Conservation (phyloP, 2,888 invertebrate species). For the Blastobasis adustella region DNA sequence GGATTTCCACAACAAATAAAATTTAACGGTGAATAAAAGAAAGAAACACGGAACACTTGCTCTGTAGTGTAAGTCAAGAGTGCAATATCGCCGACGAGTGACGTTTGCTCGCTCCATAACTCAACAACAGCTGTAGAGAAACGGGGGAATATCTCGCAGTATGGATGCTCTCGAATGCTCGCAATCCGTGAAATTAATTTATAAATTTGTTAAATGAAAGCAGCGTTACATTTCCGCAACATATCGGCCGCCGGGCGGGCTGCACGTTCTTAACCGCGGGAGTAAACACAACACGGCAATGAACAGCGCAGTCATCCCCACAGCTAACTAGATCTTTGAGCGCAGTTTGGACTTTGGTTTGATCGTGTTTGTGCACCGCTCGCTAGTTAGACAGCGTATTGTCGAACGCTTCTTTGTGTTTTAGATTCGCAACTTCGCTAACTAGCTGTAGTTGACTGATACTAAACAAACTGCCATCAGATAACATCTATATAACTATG, state of each 20-base stretch:
- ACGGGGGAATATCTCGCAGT: neutral
- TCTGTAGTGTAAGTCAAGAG: constrained; percentile 14
- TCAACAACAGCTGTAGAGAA: constrained; percentile 15
- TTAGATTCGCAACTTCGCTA: constrained; percentile 54
- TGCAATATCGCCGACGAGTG: constrained; percentile 22
- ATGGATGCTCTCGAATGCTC: neutral
- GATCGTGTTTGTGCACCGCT: constrained; percentile 57
- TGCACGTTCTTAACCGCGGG: constrained; percentile 26
- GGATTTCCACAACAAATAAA: neutral
- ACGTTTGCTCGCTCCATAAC: constrained; percentile 13
- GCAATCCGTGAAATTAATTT: constrained; percentile 1
- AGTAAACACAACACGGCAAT: constrained; percentile 43
- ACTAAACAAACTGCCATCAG: neutral
- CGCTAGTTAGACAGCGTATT: constrained; percentile 61
- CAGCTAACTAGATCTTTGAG: constrained; percentile 69
- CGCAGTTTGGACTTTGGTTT: constrained; percentile 60
- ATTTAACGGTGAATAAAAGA: constrained; percentile 5
- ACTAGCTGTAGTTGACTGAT: constrained; percentile 43
- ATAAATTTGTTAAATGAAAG: constrained; percentile 16
- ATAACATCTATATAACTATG: neutral
- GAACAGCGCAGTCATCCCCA: constrained; percentile 46
- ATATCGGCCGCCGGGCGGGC: constrained; percentile 22
- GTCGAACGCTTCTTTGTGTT: constrained; percentile 66
- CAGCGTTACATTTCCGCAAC: constrained; percentile 27
- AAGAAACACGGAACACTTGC: constrained; percentile 19